Evolutionary conservation across 2,113 vertebrate genomes (phyloP), one percentile per base, ranked within the genome.

Genomic region (Toxotes chatareus): DNA sequence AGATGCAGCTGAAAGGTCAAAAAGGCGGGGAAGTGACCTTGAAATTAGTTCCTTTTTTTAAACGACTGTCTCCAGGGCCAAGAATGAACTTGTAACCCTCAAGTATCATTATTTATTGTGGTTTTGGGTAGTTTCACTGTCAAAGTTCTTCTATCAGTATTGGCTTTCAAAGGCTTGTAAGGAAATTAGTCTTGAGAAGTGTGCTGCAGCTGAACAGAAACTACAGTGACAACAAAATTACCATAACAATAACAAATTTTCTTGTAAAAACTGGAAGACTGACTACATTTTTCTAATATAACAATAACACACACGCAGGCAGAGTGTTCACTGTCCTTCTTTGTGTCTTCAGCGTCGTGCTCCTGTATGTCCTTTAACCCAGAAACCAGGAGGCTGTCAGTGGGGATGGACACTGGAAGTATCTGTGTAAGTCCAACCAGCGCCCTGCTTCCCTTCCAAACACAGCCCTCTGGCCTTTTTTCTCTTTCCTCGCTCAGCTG

Each of bases 281-380:
- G 27, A 27, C 27, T 27, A 27, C 27, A 27, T 10, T 60, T 60
- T 57, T 13, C 55, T 4, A 13, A 27, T 31, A 57, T 23, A 23
- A 23, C 21, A 23, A 12, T 9, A 23, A 21, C 17, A 40, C 38
- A 38, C 11, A 63, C 1, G 3, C 27, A 42, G 16, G 3, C 19
- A 51, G 27, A 56, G 0, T 23, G 19, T 34, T 71, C 9, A 76
- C 9, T 42, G 0, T 75, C 60, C 0, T 49, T 60, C 5, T 69
- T 53, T 84, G 27, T 86, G 82, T 91, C 94, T 95, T 87, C 95
- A 99, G 98, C 97, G 86, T 95, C 96, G 66, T 97, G 98, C 95
- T 97, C 97, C 92, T 99, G 98, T 87, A 98, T 99, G 98, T 98
- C 96, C 93, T 98, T 99, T 94, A 99, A 99, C 89, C 98, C 97